These are phyloP conservation scores for Azemiops feae DNA, from an alignment of 2,113 vertebrate species.

Conservation along the genomic window DNA sequence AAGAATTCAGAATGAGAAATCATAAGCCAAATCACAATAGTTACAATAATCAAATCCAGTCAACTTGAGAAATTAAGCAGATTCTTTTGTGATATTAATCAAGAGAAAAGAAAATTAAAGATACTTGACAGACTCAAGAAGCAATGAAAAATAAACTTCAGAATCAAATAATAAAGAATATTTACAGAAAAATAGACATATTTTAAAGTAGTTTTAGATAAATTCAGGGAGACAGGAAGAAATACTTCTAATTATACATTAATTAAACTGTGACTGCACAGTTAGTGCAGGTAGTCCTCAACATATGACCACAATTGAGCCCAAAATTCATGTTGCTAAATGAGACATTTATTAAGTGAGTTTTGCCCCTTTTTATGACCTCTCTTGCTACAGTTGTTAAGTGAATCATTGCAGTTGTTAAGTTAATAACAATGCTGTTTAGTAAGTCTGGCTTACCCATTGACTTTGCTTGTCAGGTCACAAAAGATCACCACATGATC, in stretches of 20 bases:
- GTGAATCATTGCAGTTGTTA: too few species aligned
- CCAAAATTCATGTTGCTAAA: too few species aligned
- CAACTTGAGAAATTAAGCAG: neutral
- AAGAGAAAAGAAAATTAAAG: neutral
- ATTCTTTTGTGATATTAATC: neutral
- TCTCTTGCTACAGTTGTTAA: too few species aligned
- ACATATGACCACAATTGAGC: too few species aligned
- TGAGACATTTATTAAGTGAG: too few species aligned
- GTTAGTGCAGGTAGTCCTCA: neutral
- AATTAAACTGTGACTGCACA: neutral
- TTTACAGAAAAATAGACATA: neutral
- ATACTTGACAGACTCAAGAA: neutral
- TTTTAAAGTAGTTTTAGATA: neutral
- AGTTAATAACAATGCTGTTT: too few species aligned
- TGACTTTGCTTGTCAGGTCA: too few species aligned
- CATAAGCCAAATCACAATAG: neutral
- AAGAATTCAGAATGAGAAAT: neutral
- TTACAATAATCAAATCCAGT: neutral
- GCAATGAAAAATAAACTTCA: neutral
- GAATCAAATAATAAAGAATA: neutral
- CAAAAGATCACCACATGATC: too few species aligned
- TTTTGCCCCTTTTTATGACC: too few species aligned
- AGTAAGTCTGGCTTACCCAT: too few species aligned
- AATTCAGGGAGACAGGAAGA: neutral
- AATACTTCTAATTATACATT: neutral